A percentile compares a stretch with the other conserved stretches of the same genome.
These are phyloP conservation scores for Tachina lurida DNA, from an alignment of 2,888 invertebrate genomes.

Conservation along the genomic window DNA sequence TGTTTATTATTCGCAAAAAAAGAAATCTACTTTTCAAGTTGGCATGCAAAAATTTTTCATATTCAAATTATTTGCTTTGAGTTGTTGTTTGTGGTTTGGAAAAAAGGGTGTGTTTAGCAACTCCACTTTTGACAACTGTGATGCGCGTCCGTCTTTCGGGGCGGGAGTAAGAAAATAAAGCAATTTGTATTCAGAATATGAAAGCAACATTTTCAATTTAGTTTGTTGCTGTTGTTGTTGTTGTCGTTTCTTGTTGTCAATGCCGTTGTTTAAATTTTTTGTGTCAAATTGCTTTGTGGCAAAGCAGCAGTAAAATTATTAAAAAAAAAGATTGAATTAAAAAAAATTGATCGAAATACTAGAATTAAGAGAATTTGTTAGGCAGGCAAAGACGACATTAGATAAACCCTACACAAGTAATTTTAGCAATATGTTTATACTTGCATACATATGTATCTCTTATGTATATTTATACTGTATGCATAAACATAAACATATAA, in stretches of 20 bases:
- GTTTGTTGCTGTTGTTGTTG: slow-evolving; percentile 24
- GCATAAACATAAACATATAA: no score
- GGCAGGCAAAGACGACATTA: neutral
- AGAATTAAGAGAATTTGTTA: neutral
- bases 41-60: slow-evolving; percentile 69
- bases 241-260: slow-evolving; percentile 38
- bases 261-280: slow-evolving; percentile 64
- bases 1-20: no score
- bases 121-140: slow-evolving; percentile 39
- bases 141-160: slow-evolving; percentile 27
- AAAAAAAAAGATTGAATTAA: slow-evolving; percentile 44
- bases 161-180: slow-evolving; percentile 76
- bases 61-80: slow-evolving; percentile 37
- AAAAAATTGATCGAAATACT: slow-evolving; percentile 43
- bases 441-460: no score
- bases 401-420: neutral
- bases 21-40: slow-evolving; percentile 55
- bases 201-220: slow-evolving; percentile 75
- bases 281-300: slow-evolving; percentile 46
- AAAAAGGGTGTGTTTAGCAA: slow-evolving; percentile 46
- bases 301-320: slow-evolving; percentile 56
- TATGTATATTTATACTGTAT: no score
- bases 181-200: slow-evolving; percentile 83
- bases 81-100: slow-evolving; percentile 36
- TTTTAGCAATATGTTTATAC: no score